Evolutionary conservation across 2,113 vertebrate species (phyloP).

Genomic region (Elephas maximus): DNA sequence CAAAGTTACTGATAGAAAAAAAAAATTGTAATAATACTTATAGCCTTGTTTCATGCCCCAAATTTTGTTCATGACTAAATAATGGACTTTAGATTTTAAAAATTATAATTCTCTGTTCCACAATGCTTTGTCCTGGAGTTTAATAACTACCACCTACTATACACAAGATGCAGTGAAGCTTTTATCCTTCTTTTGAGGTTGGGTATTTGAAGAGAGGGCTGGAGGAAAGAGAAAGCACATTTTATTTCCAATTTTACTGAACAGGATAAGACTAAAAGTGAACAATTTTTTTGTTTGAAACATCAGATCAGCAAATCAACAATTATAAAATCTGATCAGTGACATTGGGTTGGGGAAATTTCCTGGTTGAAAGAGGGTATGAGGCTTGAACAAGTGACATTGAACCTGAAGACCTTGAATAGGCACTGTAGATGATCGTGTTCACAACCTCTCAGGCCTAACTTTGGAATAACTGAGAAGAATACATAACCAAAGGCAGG

Average conservation of each 20-base stretch:
- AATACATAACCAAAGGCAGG: slow-evolving; percentile 14
- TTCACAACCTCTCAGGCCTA: slow-evolving; percentile 30
- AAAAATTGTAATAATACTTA: background rate
- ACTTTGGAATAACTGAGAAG: slow-evolving; percentile 40
- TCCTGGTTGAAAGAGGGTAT: background rate
- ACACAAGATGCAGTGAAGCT: slow-evolving; percentile 32
- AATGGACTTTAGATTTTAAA: slow-evolving; percentile 52
- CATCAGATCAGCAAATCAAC: slow-evolving; percentile 34
- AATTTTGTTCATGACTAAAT: slow-evolving; percentile 52
- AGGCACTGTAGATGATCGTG: background rate
- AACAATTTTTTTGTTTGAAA: slow-evolving; percentile 35
- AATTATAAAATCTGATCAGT: background rate
- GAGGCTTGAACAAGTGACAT: background rate
- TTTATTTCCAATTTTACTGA: slow-evolving; percentile 64
- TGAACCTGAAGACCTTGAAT: slow-evolving; percentile 36
- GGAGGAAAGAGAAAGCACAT: slow-evolving; percentile 47
- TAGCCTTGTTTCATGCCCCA: background rate
- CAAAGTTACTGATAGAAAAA: slow-evolving; percentile 60
- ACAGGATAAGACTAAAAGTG: background rate
- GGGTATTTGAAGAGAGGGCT: background rate
- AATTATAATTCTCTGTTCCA: background rate
- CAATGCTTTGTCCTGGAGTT: slow-evolving; percentile 3
- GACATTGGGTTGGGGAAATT: background rate
- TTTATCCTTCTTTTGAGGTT: slow-evolving; percentile 56
- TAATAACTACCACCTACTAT: background rate